phyloP scores from a whole-genome alignment of 1,140 invertebrate genomes.

The Drosophila saltans region DNA sequence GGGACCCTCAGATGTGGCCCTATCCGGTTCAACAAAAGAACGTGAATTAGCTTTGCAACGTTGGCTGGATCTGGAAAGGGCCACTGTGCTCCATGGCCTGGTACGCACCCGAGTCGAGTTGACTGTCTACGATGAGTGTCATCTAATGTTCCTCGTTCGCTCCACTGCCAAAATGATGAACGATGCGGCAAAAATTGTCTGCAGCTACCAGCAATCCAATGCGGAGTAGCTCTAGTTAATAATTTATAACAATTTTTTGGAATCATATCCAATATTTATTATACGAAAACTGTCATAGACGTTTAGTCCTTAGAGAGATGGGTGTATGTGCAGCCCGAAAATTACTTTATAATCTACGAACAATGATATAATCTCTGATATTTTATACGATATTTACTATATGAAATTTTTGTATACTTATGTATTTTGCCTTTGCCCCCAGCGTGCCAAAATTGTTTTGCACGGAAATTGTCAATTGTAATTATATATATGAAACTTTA shows the following conservation, averaged over 20 bases:
- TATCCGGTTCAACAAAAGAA: constrained; percentile 87
- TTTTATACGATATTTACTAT: constrained; percentile 1
- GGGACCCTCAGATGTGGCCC: constrained; percentile 90
- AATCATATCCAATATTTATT: constrained; percentile 59
- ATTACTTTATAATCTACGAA: constrained; percentile 9
- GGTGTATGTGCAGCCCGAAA: constrained; percentile 31
- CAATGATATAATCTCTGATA: constrained; percentile 12
- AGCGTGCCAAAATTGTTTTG: constrained; percentile 73
- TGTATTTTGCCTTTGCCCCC: constrained; percentile 39
- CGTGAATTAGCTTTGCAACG: constrained; percentile 89
- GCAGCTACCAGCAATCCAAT: constrained; percentile 66
- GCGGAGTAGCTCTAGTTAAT: constrained; percentile 45
- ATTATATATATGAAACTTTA: constrained; percentile 65
- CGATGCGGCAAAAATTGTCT: constrained; percentile 86
- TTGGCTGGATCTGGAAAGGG: constrained; percentile 92
- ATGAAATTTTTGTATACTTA: constrained; percentile 36
- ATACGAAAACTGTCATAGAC: constrained; percentile 63
- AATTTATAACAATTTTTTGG: constrained; percentile 33
- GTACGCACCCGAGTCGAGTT: constrained; percentile 89
- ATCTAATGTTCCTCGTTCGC: constrained; percentile 91
- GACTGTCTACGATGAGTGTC: constrained; percentile 90
- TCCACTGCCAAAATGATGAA: constrained; percentile 91
- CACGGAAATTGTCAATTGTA: constrained; percentile 66
- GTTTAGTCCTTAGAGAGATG: constrained; percentile 61
- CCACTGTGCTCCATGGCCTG: constrained; percentile 90